phyloP scores from a whole-genome alignment of 2,797 vertebrate species.

The Anabas testudineus region DNA sequence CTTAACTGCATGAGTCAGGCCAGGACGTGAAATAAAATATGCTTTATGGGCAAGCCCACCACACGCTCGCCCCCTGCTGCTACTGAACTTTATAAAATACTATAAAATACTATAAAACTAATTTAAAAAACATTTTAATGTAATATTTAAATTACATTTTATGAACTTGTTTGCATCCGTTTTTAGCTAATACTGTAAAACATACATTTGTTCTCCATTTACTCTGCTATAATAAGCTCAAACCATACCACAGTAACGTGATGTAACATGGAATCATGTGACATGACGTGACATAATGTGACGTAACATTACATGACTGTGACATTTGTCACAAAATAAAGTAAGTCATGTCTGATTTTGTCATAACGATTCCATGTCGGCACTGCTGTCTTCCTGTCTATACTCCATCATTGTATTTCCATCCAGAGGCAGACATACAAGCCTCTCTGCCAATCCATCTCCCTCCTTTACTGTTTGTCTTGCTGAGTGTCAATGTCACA shows the following conservation, averaged over 20 bases:
- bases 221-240: not conserved
- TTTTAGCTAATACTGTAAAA: no score
- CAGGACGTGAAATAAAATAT: no score
- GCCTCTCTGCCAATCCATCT: conserved; percentile 64
- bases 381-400: conserved; percentile 33
- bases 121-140: no score
- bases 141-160: no score
- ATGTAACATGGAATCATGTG: not conserved
- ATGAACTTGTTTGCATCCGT: no score
- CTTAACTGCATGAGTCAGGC: no score
- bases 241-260: not conserved
- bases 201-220: not conserved
- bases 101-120: no score
- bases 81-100: no score
- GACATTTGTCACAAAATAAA: conserved; percentile 30
- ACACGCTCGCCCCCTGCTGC: no score
- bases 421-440: conserved; percentile 57
- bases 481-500: conserved; percentile 71
- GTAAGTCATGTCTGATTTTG: conserved; percentile 26
- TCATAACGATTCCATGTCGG: conserved; percentile 48
- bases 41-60: no score
- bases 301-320: conserved; percentile 14
- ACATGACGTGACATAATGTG: conserved; percentile 30
- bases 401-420: conserved; percentile 50
- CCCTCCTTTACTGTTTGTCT: conserved; percentile 67